phyloP scores from a whole-genome alignment of 1,140 invertebrate species.

The Penaeus japonicus region DNA sequence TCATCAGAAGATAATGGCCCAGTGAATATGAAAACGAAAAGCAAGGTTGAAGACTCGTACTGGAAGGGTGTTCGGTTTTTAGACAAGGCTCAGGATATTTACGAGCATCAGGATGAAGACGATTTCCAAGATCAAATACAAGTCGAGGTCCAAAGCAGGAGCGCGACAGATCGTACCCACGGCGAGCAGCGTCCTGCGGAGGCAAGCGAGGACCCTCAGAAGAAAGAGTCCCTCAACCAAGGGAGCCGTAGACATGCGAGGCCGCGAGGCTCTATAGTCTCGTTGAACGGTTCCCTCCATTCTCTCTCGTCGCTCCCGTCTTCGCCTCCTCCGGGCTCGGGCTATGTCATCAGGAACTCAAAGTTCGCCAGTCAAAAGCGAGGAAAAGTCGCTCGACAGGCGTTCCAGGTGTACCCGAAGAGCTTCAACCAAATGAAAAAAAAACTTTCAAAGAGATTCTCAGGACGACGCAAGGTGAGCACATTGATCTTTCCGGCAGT shows the following conservation, averaged over 20 bases:
- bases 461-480: constrained; percentile 17
- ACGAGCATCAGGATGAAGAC: not conserved
- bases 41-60: not conserved
- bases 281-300: constrained; percentile 26
- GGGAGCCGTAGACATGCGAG: not conserved
- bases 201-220: not conserved
- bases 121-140: not conserved
- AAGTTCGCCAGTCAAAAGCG: constrained; percentile 31
- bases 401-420: constrained; percentile 38
- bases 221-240: not conserved
- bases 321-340: constrained; percentile 28
- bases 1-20: not conserved
- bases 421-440: constrained; percentile 37
- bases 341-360: constrained; percentile 17
- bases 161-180: not conserved
- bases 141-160: not conserved
- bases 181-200: too few relatives aligned
- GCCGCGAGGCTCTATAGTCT: constrained; percentile 15
- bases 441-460: constrained; percentile 24
- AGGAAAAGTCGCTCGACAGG: constrained; percentile 39
- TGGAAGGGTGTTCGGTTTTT: not conserved
- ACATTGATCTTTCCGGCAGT: not conserved
- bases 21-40: not conserved
- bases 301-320: constrained; percentile 37
- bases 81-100: constrained; percentile 20